Percentiles rank a stretch among this genome's conserved stretches.
phyloP scores from a whole-genome alignment of 1,140 invertebrate species.

The Yoshiicerus persimilis region DNA sequence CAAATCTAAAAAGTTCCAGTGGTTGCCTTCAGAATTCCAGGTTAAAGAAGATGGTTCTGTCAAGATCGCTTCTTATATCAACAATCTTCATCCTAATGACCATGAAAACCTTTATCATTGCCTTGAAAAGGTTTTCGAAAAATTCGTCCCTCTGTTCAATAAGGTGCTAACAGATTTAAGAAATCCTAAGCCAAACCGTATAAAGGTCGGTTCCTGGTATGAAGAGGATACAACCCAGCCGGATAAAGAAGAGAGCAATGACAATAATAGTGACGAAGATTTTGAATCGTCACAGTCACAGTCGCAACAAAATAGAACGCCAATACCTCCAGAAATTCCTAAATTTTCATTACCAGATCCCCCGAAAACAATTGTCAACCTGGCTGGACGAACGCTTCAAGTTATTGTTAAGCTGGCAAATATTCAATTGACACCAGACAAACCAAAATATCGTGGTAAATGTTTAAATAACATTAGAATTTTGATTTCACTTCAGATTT shows the following conservation, averaged over 20 bases:
- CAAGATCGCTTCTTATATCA: slow-evolving; percentile 28
- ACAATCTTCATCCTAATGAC: slow-evolving; percentile 30
- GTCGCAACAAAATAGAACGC: no score
- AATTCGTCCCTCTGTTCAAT: slow-evolving; percentile 30
- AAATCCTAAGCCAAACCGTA: not conserved
- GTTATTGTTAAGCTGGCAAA: slow-evolving; percentile 24
- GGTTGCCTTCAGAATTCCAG: slow-evolving; percentile 27
- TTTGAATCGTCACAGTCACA: not conserved
- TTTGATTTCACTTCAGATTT: no score
- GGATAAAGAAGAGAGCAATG: not conserved
- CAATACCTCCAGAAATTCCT: not conserved
- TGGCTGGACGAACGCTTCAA: slow-evolving; percentile 17
- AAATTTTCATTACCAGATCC: not conserved
- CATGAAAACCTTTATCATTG: not conserved
- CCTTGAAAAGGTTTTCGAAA: slow-evolving; percentile 12
- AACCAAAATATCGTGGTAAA: slow-evolving; percentile 8
- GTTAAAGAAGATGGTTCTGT: slow-evolving; percentile 19
- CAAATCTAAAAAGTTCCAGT: not conserved
- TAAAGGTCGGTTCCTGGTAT: not conserved
- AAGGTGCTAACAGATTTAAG: slow-evolving; percentile 14
- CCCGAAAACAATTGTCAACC: not conserved
- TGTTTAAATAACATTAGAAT: no score
- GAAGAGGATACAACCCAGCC: not conserved
- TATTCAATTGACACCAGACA: slow-evolving; percentile 24
- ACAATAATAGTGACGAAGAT: no score